Evolutionary conservation across 2,888 invertebrate genomes (phyloP), one percentile per base, ranked within the genome.

Genomic region (Drosophila fulvimacula): DNA sequence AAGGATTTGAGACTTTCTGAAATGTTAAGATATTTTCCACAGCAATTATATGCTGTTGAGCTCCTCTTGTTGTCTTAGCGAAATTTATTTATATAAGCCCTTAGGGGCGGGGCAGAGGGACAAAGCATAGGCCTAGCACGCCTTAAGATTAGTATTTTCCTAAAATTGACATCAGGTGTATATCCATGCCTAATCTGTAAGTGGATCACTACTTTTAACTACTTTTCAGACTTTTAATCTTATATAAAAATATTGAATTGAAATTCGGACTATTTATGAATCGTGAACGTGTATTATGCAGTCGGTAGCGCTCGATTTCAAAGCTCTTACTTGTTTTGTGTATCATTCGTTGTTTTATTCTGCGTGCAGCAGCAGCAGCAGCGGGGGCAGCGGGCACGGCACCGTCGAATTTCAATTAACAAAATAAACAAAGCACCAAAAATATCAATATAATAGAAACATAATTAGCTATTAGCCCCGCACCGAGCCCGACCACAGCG

Each of bases 341-440:
- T 57, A 36, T 57, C 36, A 60, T 70, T 76, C 70, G 76, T 58
- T 66, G 41, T 49, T 57, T 42, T 55, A 51, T 53, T 60, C 36
- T 38, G 68, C 51, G 56, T 55, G 55, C 39, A 41, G 41, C 41
- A 49, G 27, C 44, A 21, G 56, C 49, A 41, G 36, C 21, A 32
- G 58, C 59, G 39, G 19, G 41, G 41, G 71, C 63, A 67, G 64
- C 59, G 73, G 61, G 75, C 69, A 63, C 66, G 57, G 81, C 78
- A 67, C 71, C 63, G 74, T 70, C 75, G 87, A 75, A 85, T 82
- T 89, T 89, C 75, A 86, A 89, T 89, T 89, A 86, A 82, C 71
- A 84, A 81, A 72, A 84, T 81, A 84, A 81, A 68, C 82, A 87
- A 77, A 68, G 56, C 56, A 52, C 58, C 36, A 5, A 66, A 70